phyloP scores from a whole-genome alignment of 2,797 vertebrate species.

The Sebastes oblongus region DNA sequence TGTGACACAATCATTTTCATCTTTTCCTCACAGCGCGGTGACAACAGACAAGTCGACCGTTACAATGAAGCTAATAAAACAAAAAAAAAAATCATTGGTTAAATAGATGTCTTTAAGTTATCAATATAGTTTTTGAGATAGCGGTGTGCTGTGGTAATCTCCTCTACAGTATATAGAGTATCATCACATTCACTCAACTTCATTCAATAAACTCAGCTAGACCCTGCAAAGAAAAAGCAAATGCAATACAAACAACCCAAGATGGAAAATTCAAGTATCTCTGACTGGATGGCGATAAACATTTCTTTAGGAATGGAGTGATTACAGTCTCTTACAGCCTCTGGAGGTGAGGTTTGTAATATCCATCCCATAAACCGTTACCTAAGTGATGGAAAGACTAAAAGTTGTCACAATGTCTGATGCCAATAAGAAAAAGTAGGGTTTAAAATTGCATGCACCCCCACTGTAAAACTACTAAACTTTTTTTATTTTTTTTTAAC shows the following conservation, averaged over 20 bases:
- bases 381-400: conserved; percentile 59
- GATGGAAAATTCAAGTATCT: conserved; percentile 83
- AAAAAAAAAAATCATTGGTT: conserved; percentile 53
- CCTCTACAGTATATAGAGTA: conserved; percentile 67
- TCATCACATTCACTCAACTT: conserved; percentile 75
- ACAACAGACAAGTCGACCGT: conserved; percentile 44
- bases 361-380: conserved; percentile 51
- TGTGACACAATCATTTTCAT: conserved; percentile 54
- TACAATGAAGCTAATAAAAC: conserved; percentile 49
- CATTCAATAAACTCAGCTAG: conserved; percentile 66
- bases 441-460: conserved; percentile 75
- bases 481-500: conserved; percentile 28
- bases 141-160: conserved; percentile 71
- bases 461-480: conserved; percentile 67
- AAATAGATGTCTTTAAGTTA: conserved; percentile 70
- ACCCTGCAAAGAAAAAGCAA: conserved; percentile 45
- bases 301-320: conserved; percentile 73
- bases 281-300: conserved; percentile 73
- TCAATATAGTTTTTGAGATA: conserved; percentile 68
- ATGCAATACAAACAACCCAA: conserved; percentile 67
- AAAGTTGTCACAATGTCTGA: conserved; percentile 62
- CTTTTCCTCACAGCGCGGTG: conserved; percentile 35
- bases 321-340: conserved; percentile 63
- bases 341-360: conserved; percentile 39
- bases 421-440: conserved; percentile 70